A percentile compares a stretch with the other conserved stretches of the same genome.
phyloP scores from a whole-genome alignment of 2,888 invertebrate species.

The Tetragonula carbonaria region DNA sequence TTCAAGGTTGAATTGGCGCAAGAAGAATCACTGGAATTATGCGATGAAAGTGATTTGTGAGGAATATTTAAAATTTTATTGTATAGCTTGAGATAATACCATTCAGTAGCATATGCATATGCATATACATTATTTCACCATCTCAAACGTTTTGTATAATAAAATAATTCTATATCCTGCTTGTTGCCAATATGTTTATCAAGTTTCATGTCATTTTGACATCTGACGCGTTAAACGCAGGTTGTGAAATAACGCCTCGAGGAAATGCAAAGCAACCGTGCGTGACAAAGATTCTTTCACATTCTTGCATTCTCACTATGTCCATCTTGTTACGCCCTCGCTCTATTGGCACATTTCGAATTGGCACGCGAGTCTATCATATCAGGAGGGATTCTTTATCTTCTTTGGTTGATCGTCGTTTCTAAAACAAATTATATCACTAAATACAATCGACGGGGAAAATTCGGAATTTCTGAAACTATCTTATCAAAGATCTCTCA shows the following conservation, averaged over 20 bases:
- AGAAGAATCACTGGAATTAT: conserved; percentile 52
- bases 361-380: background rate
- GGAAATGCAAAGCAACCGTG: conserved; percentile 62
- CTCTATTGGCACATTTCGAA: conserved; percentile 18
- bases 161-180: conserved; percentile 4
- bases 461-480: background rate
- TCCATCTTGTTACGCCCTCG: conserved; percentile 21
- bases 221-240: conserved; percentile 46
- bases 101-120: background rate
- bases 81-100: conserved; percentile 6
- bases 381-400: background rate
- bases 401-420: background rate
- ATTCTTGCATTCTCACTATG: conserved; percentile 63
- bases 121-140: background rate
- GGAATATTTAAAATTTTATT: conserved; percentile 31
- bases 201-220: conserved; percentile 39
- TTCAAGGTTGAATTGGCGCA: conserved; percentile 61
- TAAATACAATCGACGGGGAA: background rate
- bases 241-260: conserved; percentile 65
- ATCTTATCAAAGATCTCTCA: background rate
- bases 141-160: conserved; percentile 8
- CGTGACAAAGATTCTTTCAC: conserved; percentile 64
- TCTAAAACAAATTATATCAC: background rate
- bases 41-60: conserved; percentile 42
- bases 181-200: conserved; percentile 16